Conservation (phyloP, 2,113 vertebrate species). For the Tonatia bakeri region DNA sequence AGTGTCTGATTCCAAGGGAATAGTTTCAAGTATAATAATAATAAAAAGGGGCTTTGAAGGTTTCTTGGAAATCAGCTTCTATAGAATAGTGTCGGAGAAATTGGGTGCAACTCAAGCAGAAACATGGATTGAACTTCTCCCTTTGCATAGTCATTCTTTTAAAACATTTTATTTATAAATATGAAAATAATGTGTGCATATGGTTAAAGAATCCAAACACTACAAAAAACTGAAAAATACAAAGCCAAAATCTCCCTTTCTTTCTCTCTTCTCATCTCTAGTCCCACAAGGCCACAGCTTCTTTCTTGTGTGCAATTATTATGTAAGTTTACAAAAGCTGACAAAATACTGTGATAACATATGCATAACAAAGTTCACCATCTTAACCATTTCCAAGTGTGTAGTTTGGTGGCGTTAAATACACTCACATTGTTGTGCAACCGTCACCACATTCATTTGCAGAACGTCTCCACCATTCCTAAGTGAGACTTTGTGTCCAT, state of each 20-base stretch:
- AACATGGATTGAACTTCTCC: constrained; percentile 43
- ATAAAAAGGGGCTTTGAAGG: constrained; percentile 67
- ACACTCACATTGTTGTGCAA: background rate
- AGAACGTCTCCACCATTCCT: background rate
- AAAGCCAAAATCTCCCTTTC: background rate
- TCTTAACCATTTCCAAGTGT: background rate
- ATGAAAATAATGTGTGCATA: constrained; percentile 50
- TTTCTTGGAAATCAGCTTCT: constrained; percentile 70
- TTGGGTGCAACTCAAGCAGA: constrained; percentile 64
- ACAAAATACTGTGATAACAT: background rate
- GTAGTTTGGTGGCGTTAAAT: background rate
- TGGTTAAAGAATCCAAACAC: constrained; percentile 35
- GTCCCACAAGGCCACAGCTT: background rate
- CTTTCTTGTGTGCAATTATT: background rate
- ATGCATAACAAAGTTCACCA: background rate
- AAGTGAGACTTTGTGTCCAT: background rate
- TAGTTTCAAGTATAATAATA: constrained; percentile 68
- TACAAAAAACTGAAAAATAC: constrained; percentile 25
- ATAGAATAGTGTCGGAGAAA: constrained; percentile 61
- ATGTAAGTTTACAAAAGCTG: background rate
- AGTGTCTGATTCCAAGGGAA: constrained; percentile 65
- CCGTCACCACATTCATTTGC: too few relatives aligned
- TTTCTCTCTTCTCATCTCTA: background rate
- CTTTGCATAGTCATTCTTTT: constrained; percentile 1
- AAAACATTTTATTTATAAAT: constrained; percentile 62